phyloP scores from a whole-genome alignment of 2,113 vertebrate species.

The Crotalus horridus region DNA sequence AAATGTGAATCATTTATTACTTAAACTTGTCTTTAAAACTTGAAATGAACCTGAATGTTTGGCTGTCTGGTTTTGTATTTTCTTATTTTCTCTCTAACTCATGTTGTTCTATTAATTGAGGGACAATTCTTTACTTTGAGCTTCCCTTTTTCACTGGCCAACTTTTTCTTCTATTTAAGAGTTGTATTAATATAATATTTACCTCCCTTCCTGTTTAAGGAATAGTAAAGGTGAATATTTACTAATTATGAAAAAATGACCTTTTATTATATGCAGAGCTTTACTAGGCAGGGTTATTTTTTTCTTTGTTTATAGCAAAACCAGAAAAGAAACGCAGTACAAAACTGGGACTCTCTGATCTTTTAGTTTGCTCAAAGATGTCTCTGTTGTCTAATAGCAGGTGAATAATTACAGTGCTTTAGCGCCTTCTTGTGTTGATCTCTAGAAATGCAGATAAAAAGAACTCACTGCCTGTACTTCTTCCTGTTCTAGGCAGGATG shows the following conservation, averaged over 20 bases:
- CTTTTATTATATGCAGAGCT: not conserved
- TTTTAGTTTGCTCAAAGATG: not conserved
- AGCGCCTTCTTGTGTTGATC: slow-evolving; percentile 73
- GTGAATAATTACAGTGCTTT: slow-evolving; percentile 63
- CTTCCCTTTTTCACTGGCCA: not conserved
- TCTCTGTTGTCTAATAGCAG: not conserved
- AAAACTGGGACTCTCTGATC: not conserved
- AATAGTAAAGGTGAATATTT: not conserved
- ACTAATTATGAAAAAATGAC: slow-evolving; percentile 18
- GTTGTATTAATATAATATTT: not conserved
- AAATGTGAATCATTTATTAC: not conserved
- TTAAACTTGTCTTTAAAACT: not conserved
- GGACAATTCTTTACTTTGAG: not conserved
- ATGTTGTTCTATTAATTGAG: not conserved
- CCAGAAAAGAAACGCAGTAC: not conserved
- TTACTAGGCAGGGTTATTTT: not conserved
- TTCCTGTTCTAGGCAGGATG: not conserved
- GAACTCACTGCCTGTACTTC: not conserved
- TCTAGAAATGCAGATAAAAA: slow-evolving; percentile 60
- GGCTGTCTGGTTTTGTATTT: not conserved
- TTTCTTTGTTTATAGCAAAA: not conserved
- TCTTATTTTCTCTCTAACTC: not conserved
- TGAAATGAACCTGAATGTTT: not conserved
- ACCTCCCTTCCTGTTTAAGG: not conserved
- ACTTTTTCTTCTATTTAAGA: not conserved